phyloP scores from a whole-genome alignment of 2,113 vertebrate genomes.

The Lipotes vexillifer region DNA sequence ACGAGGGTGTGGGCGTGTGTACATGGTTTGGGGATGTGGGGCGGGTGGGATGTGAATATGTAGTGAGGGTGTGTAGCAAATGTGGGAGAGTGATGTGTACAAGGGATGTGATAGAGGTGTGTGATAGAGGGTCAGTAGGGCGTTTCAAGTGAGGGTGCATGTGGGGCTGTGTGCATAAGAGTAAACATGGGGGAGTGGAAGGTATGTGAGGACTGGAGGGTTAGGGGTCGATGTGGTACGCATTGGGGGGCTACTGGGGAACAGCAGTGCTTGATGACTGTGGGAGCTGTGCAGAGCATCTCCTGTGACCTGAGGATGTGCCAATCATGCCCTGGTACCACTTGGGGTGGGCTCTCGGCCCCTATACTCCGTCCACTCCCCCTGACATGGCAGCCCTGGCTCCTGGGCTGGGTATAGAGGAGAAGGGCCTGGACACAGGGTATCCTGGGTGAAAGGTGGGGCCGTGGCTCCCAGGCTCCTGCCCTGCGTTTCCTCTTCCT shows the following conservation, averaged over 20 bases:
- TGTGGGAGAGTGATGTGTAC: background rate
- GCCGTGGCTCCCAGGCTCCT: background rate
- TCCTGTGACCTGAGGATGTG: slow-evolving; percentile 49
- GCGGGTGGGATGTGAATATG: background rate
- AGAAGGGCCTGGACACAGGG: slow-evolving; percentile 19
- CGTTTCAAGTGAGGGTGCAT: background rate
- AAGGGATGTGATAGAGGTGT: background rate
- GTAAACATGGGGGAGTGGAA: background rate
- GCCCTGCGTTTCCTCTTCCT: slow-evolving; percentile 12
- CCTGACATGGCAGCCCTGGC: background rate
- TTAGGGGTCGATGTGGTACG: background rate
- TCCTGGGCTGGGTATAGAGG: slow-evolving; percentile 28
- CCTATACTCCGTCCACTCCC: background rate
- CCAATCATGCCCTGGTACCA: slow-evolving; percentile 37
- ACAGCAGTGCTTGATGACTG: slow-evolving; percentile 18
- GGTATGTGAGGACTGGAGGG: slow-evolving; percentile 6
- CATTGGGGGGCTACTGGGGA: slow-evolving; percentile 4
- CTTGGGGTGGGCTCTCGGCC: background rate
- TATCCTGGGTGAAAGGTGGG: background rate
- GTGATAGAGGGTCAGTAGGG: background rate
- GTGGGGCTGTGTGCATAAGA: background rate
- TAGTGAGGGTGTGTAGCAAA: background rate
- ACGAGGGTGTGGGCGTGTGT: background rate
- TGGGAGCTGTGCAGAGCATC: slow-evolving; percentile 36
- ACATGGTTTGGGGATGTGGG: background rate